Evolutionary conservation across 2,797 vertebrate species (phyloP), one percentile per base, ranked within the genome.

Genomic region (Onychomys torridus): DNA sequence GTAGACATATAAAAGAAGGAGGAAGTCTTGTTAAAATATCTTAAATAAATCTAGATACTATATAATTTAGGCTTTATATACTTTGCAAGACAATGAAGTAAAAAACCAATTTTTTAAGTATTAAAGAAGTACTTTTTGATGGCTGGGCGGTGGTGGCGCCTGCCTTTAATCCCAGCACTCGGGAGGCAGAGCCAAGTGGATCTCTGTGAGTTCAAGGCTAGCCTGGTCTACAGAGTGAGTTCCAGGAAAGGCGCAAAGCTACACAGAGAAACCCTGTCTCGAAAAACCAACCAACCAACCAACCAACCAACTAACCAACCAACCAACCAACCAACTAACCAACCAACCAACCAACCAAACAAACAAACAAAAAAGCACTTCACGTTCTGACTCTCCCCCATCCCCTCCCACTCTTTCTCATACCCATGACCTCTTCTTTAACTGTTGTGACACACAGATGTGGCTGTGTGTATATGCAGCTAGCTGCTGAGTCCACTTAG

Each of bases 1-100:
- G 17, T 37, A 34, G 88, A 27, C 16, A 71, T 46, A 27, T 63
- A 73, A 11, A 93, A 34, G 13, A 27, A 49, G 91, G 52, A 90
- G 55, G 86, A 87, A 92, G 90, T 5, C 59, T 90, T 90, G 23
- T 43, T 79, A 84, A 94, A 40, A 91, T 79, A 71, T 37, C 90
- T 94, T 71, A 83, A 86, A 82, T 83, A 93, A 94, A 94, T 65
- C n/a, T 84, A 75, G 83, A 9, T 92, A 23, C 25, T 3, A 27
- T 37, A 19, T 92, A 76, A 69, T 92, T 67, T 40, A 84, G 23
- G 87, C 69, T 81, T 83, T 75, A n/a, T 34, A n/a, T 85, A 84
- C 40, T 95, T 95, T 73, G 57, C 49, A 83, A 91, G 76, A 93
- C 79, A 40, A 61, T 29, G 25, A 61, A 59, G 40, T 65, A 46